Percentiles rank a stretch among this genome's conserved stretches.
Conservation (phyloP, 2,797 vertebrate genomes). For the Sylvia borin region DNA sequence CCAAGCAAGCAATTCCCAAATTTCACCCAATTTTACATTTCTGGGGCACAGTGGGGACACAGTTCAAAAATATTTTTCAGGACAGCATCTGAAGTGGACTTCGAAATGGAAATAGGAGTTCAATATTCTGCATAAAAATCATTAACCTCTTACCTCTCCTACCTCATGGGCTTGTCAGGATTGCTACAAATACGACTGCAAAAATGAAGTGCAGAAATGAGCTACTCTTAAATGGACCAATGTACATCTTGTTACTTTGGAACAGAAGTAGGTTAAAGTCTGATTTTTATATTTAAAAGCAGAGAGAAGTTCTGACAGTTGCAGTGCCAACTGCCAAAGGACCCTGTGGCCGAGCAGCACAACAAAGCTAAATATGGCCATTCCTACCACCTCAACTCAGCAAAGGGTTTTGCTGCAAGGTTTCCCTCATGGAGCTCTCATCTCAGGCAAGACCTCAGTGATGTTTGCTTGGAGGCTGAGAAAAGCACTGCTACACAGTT, state of each 20-base stretch:
- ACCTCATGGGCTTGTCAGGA: background rate
- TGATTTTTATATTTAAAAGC: constrained; percentile 50
- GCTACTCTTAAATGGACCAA: background rate
- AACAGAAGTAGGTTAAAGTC: constrained; percentile 15
- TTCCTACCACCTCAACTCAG: background rate
- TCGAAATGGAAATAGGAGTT: background rate
- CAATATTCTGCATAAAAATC: background rate
- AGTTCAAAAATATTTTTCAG: background rate
- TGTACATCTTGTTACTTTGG: background rate
- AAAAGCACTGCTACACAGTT: background rate
- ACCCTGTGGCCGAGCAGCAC: background rate
- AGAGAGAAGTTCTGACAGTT: background rate
- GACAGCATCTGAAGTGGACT: background rate
- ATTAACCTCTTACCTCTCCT: background rate
- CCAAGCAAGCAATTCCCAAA: background rate
- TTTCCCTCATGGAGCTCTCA: background rate
- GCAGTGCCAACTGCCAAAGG: background rate
- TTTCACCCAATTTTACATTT: background rate
- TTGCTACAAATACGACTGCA: background rate
- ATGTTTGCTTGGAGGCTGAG: background rate
- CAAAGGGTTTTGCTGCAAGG: background rate
- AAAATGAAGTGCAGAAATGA: background rate
- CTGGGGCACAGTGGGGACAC: background rate
- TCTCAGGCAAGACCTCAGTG: background rate
- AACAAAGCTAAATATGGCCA: background rate